phyloP scores from a whole-genome alignment of 2,113 vertebrate genomes.

The Odobenus rosmarus region DNA sequence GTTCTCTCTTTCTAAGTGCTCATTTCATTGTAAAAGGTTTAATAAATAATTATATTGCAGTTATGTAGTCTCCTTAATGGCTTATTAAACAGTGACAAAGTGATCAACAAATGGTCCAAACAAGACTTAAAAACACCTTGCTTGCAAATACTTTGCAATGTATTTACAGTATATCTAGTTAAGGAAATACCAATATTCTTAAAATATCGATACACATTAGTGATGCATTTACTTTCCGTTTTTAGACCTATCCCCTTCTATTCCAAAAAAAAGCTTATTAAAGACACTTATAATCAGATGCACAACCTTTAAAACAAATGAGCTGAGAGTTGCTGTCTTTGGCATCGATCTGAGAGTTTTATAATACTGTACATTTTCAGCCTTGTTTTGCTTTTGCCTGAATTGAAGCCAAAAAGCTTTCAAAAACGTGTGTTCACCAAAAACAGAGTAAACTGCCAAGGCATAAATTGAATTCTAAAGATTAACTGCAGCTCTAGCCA shows the following conservation, averaged over 20 bases:
- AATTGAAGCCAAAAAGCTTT: slow-evolving; percentile 77
- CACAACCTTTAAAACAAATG: slow-evolving; percentile 51
- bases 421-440: slow-evolving; percentile 70
- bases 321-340: not conserved
- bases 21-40: slow-evolving; percentile 30
- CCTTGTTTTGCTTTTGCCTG: slow-evolving; percentile 68
- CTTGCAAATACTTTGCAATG: not conserved
- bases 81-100: slow-evolving; percentile 46
- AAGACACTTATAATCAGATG: slow-evolving; percentile 48
- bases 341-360: not conserved
- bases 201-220: slow-evolving; percentile 47
- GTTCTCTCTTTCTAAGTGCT: slow-evolving; percentile 6
- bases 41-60: slow-evolving; percentile 22
- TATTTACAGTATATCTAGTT: not conserved
- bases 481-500: slow-evolving; percentile 40
- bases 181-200: slow-evolving; percentile 3
- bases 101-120: slow-evolving; percentile 29
- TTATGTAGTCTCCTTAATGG: not conserved
- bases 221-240: not conserved
- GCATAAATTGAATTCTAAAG: slow-evolving; percentile 73
- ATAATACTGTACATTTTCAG: slow-evolving; percentile 42
- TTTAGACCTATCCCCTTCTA: slow-evolving; percentile 42
- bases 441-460: slow-evolving; percentile 76
- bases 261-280: slow-evolving; percentile 47
- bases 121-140: slow-evolving; percentile 35